A percentile compares a stretch with the other conserved stretches of the same genome.
These are phyloP conservation scores for Cavia aperea DNA, from an alignment of 2,113 vertebrate species.

Conservation along the genomic window DNA sequence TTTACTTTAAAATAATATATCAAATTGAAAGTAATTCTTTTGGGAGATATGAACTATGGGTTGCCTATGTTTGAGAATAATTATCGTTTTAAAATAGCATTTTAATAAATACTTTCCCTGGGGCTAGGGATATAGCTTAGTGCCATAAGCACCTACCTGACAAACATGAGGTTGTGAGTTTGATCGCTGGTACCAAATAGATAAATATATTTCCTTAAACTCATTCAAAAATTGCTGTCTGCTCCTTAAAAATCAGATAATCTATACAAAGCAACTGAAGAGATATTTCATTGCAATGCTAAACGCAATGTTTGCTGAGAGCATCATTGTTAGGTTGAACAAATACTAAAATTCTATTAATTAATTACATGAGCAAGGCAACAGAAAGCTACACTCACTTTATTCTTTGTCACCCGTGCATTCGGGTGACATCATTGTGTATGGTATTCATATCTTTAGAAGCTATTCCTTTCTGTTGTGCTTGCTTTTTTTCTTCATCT, in stretches of 20 bases:
- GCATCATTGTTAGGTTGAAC: not conserved
- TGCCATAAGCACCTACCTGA: too few relatives aligned
- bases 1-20: not conserved
- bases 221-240: not conserved
- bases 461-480: not conserved
- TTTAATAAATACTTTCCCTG: not conserved
- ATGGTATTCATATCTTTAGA: not conserved
- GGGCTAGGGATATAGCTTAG: too few relatives aligned
- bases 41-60: not conserved
- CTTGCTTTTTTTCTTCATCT: not conserved
- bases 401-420: not conserved
- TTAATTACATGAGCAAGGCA: not conserved
- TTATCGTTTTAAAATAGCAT: not conserved
- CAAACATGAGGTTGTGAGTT: too few relatives aligned
- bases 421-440: not conserved
- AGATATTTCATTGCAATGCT: not conserved
- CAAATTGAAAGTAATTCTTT: not conserved
- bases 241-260: not conserved
- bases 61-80: not conserved
- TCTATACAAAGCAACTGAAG: not conserved
- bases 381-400: not conserved
- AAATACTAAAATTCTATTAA: not conserved
- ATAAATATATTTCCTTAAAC: not conserved
- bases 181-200: too few relatives aligned
- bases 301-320: accelerated